These are phyloP conservation scores for Dolichopus griseipennis DNA, from an alignment of 2,888 invertebrate genomes.

Conservation along the genomic window DNA sequence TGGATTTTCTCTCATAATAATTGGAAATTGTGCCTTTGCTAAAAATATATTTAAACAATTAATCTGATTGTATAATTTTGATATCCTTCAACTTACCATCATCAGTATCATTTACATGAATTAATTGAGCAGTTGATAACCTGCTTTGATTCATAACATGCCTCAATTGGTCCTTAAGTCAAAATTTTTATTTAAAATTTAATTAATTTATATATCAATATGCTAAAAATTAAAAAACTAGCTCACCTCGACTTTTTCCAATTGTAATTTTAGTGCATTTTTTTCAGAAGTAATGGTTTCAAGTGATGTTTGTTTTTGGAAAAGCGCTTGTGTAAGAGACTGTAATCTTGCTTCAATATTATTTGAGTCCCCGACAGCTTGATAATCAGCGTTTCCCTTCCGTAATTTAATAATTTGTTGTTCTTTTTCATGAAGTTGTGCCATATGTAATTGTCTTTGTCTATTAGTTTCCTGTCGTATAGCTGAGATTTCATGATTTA, in stretches of 20 bases:
- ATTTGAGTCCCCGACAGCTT: constrained; percentile 31
- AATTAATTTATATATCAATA: not conserved
- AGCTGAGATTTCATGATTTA: constrained; percentile 39
- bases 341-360: constrained; percentile 44
- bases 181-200: constrained; percentile 19
- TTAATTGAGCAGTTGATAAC: constrained; percentile 47
- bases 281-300: constrained; percentile 76
- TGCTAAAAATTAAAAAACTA: constrained; percentile 11
- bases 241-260: constrained; percentile 68
- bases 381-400: constrained; percentile 36
- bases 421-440: constrained; percentile 42
- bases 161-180: constrained; percentile 47
- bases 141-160: constrained; percentile 48
- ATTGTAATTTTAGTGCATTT: constrained; percentile 72
- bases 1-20: constrained; percentile 63
- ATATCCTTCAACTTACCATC: constrained; percentile 45
- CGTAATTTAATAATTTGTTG: constrained; percentile 48
- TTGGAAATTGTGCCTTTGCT: constrained; percentile 59
- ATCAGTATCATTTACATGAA: constrained; percentile 57
- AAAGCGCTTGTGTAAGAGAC: constrained; percentile 69
- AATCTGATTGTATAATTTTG: not conserved
- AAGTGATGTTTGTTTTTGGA: constrained; percentile 76
- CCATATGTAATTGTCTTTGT: constrained; percentile 31
- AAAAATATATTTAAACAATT: constrained; percentile 28
- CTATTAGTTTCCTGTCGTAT: constrained; percentile 41